Evolutionary conservation across 1,140 invertebrate species (phyloP).

Genomic region (Brachionus sp.): DNA sequence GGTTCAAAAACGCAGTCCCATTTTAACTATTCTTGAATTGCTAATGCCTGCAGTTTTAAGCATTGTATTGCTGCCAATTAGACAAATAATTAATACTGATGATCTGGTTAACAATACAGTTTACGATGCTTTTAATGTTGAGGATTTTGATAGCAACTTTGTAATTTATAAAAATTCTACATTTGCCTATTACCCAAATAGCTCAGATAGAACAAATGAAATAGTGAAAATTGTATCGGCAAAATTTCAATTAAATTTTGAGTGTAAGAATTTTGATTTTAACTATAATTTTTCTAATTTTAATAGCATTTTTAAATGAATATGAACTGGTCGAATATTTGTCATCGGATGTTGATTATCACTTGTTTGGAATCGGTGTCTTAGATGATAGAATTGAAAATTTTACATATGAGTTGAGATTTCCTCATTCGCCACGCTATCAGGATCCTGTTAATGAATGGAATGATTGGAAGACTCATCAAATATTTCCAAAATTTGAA

Average conservation of each 20-base stretch:
- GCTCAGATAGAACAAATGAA: conserved; percentile 45
- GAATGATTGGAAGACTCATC: conserved; percentile 67
- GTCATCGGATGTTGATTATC: conserved; percentile 49
- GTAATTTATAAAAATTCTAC: conserved; percentile 46
- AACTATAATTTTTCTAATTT: background rate
- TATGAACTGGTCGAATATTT: conserved; percentile 55
- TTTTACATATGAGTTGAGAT: conserved; percentile 63
- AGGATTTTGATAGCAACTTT: conserved; percentile 49
- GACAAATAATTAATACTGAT: conserved; percentile 49
- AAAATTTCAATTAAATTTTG: conserved; percentile 46
- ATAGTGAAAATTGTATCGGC: conserved; percentile 49
- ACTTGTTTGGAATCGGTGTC: conserved; percentile 58
- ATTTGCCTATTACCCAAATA: conserved; percentile 52
- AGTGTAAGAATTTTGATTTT: conserved; percentile 43
- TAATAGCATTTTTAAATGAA: conserved; percentile 56
- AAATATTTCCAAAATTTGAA: conserved; percentile 68
- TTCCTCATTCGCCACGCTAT: conserved; percentile 65
- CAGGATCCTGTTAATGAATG: conserved; percentile 52
- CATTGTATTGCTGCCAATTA: conserved; percentile 52
- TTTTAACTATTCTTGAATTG: conserved; percentile 52
- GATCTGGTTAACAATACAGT: conserved; percentile 48
- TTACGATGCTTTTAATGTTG: conserved; percentile 50
- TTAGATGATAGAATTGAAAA: conserved; percentile 48
- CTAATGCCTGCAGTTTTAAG: conserved; percentile 52
- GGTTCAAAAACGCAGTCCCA: conserved; percentile 51